phyloP scores from a whole-genome alignment of 2,113 vertebrate genomes.

The Fulmarus glacialis region DNA sequence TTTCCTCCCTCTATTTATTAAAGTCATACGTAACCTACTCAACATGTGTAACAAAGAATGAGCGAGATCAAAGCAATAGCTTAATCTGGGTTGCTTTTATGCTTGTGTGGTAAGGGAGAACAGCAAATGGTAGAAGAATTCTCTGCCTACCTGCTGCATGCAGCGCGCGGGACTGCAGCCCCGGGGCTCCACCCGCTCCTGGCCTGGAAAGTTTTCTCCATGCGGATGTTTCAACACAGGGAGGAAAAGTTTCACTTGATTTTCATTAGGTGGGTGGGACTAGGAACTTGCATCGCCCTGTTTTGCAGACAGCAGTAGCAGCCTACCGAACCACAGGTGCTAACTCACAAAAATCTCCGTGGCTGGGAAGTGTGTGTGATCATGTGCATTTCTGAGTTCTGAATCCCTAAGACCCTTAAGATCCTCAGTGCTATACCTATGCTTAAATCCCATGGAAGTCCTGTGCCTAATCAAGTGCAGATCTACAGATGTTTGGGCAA shows the following conservation, averaged over 20 bases:
- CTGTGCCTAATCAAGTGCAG: neutral
- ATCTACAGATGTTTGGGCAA: neutral
- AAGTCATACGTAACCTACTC: neutral
- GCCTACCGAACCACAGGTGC: neutral
- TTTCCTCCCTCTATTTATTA: neutral
- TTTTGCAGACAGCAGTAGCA: neutral
- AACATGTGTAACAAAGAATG: neutral
- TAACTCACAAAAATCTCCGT: neutral
- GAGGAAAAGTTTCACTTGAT: constrained; percentile 9
- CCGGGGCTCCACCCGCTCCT: neutral
- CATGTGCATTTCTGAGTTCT: neutral
- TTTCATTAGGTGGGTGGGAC: constrained; percentile 13
- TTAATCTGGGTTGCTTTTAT: neutral
- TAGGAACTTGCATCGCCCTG: neutral
- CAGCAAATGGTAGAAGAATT: neutral
- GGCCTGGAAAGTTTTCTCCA: neutral
- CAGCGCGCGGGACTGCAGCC: rapidly evolving
- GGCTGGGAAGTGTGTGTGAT: neutral
- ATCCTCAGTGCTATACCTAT: neutral
- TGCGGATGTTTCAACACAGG: neutral
- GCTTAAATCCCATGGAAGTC: neutral
- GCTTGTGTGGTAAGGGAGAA: neutral
- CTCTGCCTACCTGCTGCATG: neutral
- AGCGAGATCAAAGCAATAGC: neutral
- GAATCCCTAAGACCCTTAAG: neutral